These are phyloP conservation scores for Eupithecia pulchellata DNA, from an alignment of 2,888 invertebrate genomes.

Conservation along the genomic window DNA sequence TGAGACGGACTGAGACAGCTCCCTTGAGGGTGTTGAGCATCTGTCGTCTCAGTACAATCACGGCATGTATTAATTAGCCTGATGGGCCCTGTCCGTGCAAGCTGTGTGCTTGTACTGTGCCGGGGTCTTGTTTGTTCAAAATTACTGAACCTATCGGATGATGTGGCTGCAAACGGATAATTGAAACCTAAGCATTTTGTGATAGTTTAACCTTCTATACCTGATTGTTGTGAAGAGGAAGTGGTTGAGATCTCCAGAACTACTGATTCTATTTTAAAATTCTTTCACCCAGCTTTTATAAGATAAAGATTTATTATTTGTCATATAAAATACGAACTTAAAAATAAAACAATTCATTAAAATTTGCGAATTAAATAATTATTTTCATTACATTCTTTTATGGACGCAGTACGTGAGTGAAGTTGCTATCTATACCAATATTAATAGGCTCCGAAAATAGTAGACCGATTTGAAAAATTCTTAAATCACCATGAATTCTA, in stretches of 20 bases:
- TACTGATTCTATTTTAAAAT: not conserved
- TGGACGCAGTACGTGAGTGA: not conserved
- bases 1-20: conserved; percentile 20
- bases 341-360: too few species aligned
- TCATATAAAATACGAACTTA: too few species aligned
- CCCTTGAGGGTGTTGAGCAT: conserved; percentile 21
- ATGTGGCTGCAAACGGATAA: not conserved
- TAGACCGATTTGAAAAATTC: too few species aligned
- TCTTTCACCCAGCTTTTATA: too few species aligned
- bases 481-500: too few species aligned
- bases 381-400: not conserved
- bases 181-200: not conserved
- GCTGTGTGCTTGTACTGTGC: conserved; percentile 6
- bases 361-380: too few species aligned
- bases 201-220: not conserved
- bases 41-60: conserved; percentile 32
- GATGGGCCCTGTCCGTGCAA: conserved; percentile 7
- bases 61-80: conserved; percentile 27
- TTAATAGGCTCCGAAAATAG: too few species aligned
- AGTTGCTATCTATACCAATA: too few species aligned
- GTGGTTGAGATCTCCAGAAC: not conserved
- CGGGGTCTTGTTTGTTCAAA: not conserved
- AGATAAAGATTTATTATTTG: too few species aligned
- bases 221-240: not conserved
- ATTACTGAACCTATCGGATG: not conserved